These are phyloP conservation scores for Melitaea athalia DNA, from an alignment of 2,888 invertebrate species.

Conservation along the genomic window DNA sequence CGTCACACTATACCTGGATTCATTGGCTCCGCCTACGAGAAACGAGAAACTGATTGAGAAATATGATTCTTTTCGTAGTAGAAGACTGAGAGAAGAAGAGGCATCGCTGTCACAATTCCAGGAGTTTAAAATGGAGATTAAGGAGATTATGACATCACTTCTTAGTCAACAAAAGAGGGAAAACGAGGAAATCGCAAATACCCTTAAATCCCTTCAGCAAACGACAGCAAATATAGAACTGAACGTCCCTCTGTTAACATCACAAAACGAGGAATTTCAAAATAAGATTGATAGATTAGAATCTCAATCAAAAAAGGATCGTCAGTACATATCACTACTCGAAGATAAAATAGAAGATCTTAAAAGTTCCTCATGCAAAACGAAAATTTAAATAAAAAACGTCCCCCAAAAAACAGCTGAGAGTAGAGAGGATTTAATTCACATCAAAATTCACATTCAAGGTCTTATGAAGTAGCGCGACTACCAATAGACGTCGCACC, in stretches of 20 bases:
- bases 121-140: neutral
- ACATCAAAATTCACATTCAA: too few relatives aligned
- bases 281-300: conserved; percentile 9
- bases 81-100: neutral
- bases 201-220: neutral
- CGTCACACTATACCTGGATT: too few relatives aligned
- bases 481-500: too few relatives aligned
- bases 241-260: neutral
- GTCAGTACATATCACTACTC: conserved; percentile 4
- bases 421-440: neutral
- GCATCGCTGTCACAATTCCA: neutral
- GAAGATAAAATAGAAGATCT: conserved; percentile 13
- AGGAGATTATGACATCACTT: neutral
- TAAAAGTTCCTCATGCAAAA: neutral
- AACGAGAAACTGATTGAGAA: too few relatives aligned
- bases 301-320: neutral
- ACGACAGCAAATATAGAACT: neutral
- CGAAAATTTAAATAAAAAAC: conserved; percentile 6
- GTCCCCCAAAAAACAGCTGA: neutral
- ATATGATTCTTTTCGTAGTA: neutral
- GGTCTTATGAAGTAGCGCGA: too few relatives aligned
- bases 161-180: neutral
- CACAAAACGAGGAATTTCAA: conserved; percentile 21
- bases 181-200: neutral
- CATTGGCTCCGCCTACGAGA: too few relatives aligned